phyloP scores from a whole-genome alignment of 1,140 invertebrate species.

The Palaemon carinicauda region DNA sequence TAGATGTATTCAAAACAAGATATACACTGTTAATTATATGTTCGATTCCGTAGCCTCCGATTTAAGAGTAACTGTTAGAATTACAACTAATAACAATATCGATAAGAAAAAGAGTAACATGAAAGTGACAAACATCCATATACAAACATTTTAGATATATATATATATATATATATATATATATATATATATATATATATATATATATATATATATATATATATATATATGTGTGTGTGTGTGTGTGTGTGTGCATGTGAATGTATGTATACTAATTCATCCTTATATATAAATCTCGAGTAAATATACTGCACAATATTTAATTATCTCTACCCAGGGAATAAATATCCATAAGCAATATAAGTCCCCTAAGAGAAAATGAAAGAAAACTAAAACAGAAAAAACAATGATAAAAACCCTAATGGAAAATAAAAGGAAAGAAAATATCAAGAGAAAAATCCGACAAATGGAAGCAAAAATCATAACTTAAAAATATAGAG shows the following conservation, averaged over 20 bases:
- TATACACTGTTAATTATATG: no score
- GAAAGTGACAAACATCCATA: neutral
- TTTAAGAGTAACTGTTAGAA: neutral
- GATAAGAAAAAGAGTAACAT: neutral
- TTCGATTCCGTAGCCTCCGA: no score
- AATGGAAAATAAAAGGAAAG: no score
- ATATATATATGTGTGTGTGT: neutral
- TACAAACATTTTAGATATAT: neutral
- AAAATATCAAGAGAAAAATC: no score
- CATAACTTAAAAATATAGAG: no score
- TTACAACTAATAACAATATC: neutral
- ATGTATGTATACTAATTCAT: neutral
- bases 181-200: constrained; percentile 19
- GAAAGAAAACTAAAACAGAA: no score
- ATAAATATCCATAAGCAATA: neutral
- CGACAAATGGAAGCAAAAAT: no score
- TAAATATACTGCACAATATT: neutral
- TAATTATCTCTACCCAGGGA: neutral
- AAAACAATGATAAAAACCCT: no score
- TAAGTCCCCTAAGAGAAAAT: no score
- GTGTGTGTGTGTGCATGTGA: neutral
- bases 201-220: constrained; percentile 19
- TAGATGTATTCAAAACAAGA: no score
- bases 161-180: constrained; percentile 1
- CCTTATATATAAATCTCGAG: neutral